A percentile compares a stretch with the other conserved stretches of the same genome.
These are phyloP conservation scores for Gymnocephalus cernua DNA, from an alignment of 2,113 vertebrate species.

Conservation along the genomic window DNA sequence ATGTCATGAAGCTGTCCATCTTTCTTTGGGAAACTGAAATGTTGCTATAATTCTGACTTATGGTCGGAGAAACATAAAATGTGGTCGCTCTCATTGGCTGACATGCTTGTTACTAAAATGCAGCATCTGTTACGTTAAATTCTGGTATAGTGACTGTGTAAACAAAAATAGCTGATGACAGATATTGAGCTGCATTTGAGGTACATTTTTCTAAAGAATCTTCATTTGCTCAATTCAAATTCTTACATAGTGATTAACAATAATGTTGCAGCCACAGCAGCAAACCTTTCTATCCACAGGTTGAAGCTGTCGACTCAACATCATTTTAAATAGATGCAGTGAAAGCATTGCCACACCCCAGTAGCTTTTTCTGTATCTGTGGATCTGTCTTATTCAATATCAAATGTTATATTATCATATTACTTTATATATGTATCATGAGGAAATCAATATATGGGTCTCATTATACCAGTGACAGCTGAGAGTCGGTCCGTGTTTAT, in stretches of 20 bases:
- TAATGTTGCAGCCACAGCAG: not conserved
- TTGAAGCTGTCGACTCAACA: not conserved
- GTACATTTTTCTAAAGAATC: not conserved
- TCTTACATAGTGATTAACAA: not conserved
- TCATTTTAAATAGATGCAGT: not conserved
- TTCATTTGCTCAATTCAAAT: not conserved
- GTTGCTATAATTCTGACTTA: no score
- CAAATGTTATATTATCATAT: not conserved
- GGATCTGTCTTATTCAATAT: not conserved
- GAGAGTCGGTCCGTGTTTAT: constrained; percentile 13
- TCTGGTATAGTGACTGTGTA: not conserved
- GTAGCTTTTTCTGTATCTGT: not conserved
- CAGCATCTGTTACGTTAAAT: not conserved
- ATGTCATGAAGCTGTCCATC: not conserved
- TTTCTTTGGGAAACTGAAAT: not conserved
- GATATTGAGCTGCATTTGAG: not conserved
- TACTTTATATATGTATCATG: not conserved
- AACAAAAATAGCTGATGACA: not conserved
- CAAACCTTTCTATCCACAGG: not conserved
- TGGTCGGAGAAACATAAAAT: no score
- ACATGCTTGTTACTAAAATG: not conserved
- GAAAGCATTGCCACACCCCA: not conserved
- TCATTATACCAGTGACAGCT: not conserved
- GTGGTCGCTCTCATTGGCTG: not conserved
- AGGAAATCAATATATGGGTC: not conserved